Evolutionary conservation across 1,140 invertebrate genomes (phyloP).

Genomic region (Penaeus vannamei): DNA sequence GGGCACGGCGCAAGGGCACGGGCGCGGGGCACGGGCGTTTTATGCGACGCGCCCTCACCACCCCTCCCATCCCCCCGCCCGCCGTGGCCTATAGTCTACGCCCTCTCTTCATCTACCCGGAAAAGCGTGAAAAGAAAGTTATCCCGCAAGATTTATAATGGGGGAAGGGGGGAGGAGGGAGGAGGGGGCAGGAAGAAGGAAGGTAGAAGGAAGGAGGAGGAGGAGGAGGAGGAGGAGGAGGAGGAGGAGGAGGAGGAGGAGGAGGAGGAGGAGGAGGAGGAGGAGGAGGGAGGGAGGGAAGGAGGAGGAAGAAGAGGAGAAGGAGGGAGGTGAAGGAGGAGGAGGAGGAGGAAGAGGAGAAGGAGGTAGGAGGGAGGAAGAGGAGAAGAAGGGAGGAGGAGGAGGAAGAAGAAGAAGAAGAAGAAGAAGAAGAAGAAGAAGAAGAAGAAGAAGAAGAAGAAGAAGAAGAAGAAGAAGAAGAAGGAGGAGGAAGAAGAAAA

Average conservation of each 20-base stretch:
- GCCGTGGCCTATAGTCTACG: not conserved
- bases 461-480: not conserved
- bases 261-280: no score
- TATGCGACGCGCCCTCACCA: not conserved
- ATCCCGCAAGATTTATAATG: not conserved
- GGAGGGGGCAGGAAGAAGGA: not conserved
- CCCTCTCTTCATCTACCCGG: not conserved
- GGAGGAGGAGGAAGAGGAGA: no score
- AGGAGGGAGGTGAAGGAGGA: no score
- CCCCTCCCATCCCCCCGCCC: not conserved
- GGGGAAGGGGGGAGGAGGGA: not conserved
- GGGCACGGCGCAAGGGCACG: no score
- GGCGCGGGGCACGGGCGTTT: no score
- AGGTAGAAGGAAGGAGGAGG: no score
- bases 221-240: no score
- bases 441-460: not conserved
- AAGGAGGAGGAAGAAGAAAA: slow-evolving; percentile 13
- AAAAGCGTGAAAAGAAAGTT: not conserved
- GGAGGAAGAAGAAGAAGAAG: slow-evolving; percentile 13
- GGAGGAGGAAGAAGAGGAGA: no score
- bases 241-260: no score
- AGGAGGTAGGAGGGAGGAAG: not conserved
- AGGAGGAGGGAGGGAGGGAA: no score
- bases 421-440: not conserved
- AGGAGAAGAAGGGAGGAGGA: not conserved